phyloP scores from a whole-genome alignment of 1,140 invertebrate genomes.

The Tachypleus tridentatus region DNA sequence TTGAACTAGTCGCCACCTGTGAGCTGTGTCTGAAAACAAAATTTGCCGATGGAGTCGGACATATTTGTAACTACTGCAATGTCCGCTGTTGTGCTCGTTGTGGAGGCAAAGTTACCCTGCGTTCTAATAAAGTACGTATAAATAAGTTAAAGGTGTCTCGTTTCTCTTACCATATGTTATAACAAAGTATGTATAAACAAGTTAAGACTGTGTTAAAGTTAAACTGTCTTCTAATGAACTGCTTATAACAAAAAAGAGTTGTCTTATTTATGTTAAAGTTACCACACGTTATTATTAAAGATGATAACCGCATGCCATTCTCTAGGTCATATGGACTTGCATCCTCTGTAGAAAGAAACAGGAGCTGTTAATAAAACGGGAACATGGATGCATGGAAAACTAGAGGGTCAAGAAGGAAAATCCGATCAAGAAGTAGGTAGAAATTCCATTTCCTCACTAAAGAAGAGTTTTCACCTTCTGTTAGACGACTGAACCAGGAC shows the following conservation, averaged over 20 bases:
- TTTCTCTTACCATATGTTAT: too few relatives aligned
- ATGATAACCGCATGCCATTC: conserved; percentile 21
- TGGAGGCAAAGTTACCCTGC: conserved; percentile 87
- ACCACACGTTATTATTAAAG: too few relatives aligned
- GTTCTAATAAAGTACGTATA: conserved; percentile 73
- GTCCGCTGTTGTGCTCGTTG: conserved; percentile 93
- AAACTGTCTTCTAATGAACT: too few relatives aligned
- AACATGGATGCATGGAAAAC: conserved; percentile 61
- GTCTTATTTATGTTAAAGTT: too few relatives aligned
- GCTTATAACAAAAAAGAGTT: too few relatives aligned
- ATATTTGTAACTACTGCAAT: conserved; percentile 95
- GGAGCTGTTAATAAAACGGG: conserved; percentile 92
- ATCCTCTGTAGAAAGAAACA: conserved; percentile 97
- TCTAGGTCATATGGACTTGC: conserved; percentile 96
- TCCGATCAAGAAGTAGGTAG: not conserved
- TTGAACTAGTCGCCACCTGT: conserved; percentile 59
- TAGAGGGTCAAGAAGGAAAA: not conserved
- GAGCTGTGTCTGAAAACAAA: conserved; percentile 97
- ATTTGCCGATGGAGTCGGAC: conserved; percentile 92
- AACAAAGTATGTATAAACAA: too few relatives aligned
- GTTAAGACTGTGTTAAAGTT: too few relatives aligned
- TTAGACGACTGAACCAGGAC: conserved; percentile 57
- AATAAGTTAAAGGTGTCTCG: too few relatives aligned
- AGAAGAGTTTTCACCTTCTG: conserved; percentile 30
- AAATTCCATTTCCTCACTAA: too few relatives aligned